These are phyloP conservation scores for Lasioglossum albipes DNA, from an alignment of 1,140 invertebrate genomes.

Conservation along the genomic window DNA sequence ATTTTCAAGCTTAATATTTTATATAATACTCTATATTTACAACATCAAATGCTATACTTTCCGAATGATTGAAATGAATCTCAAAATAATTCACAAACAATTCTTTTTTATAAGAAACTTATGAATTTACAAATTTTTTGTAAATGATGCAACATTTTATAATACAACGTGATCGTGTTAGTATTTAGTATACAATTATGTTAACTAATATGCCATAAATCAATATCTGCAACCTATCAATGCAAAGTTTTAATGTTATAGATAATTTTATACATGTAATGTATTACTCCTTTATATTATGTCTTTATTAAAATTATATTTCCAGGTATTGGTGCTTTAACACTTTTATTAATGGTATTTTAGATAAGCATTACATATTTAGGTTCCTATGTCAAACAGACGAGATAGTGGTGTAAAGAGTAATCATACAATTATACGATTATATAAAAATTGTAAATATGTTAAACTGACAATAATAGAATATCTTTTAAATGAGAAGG, in stretches of 20 bases:
- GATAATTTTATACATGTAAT: slow-evolving; percentile 51
- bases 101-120: slow-evolving; percentile 49
- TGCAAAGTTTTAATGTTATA: slow-evolving; percentile 58
- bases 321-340: slow-evolving; percentile 62
- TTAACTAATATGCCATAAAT: slow-evolving; percentile 54
- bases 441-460: neutral
- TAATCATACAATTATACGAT: neutral
- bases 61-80: slow-evolving; percentile 1
- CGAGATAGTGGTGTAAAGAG: neutral
- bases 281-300: slow-evolving; percentile 36
- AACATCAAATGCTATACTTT: slow-evolving; percentile 8
- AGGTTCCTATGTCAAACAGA: neutral
- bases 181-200: slow-evolving; percentile 55
- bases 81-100: neutral
- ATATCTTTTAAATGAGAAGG: neutral
- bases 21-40: slow-evolving; percentile 10
- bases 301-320: slow-evolving; percentile 65
- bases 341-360: slow-evolving; percentile 25
- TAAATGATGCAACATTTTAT: slow-evolving; percentile 21
- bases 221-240: slow-evolving; percentile 60
- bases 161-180: slow-evolving; percentile 54
- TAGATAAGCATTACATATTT: slow-evolving; percentile 5
- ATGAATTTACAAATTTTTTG: slow-evolving; percentile 52
- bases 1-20: neutral
- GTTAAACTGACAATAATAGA: neutral